Base-by-base conservation (phyloP, 1,140 invertebrate species). In the Drosophila prosaltans region DNA sequence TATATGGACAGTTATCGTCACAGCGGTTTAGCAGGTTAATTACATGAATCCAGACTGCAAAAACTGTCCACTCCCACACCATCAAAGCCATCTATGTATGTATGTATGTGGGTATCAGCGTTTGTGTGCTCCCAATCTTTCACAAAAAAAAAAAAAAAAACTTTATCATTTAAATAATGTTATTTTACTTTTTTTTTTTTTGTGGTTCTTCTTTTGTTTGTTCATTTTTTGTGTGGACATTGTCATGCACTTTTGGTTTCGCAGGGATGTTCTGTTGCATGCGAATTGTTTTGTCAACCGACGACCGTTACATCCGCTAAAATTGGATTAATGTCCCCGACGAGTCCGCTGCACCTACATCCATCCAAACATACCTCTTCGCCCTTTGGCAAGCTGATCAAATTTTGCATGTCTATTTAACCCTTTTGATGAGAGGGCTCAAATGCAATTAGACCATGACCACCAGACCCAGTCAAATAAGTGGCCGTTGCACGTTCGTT, bases 301-400 rank as follows among this genome's bases (percentile, higher is more conserved):
- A 58, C 61, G 76, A 86, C 83, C 90, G 90, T 91, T 91, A 91
- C 90, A 91, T 91, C 90, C 90, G 90, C 73, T 86, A 79, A 57
- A 86, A 83, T 88, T 89, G 84, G 83, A 88, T 88, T 89, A 83
- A 83, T 84, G 68, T 73, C 80, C 43, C 66, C 80, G 57, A 79
- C 16, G 16, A 16, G 16, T 16, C 16, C 16, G 16, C 16, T 16
- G 16, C 16, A 16, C 16, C 16, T 16, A 16, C 16, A 16, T 16
- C 16, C 16, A 16, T 16, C 16, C 16, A 16, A 16, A 16, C 16
- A 16, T 16, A 16, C 16, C 16, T 16, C 30, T 36, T 41, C 28
- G 36, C n/a, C 9, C 40, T 68, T 43, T 43, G 61, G 60, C 45
- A 62, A 62, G 41, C 64, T 72, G 67, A 70, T 83, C 65, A 78